Percentiles rank a stretch among this genome's conserved stretches.
Conservation (phyloP, 2,113 vertebrate species). For the Saiga tatarica region DNA sequence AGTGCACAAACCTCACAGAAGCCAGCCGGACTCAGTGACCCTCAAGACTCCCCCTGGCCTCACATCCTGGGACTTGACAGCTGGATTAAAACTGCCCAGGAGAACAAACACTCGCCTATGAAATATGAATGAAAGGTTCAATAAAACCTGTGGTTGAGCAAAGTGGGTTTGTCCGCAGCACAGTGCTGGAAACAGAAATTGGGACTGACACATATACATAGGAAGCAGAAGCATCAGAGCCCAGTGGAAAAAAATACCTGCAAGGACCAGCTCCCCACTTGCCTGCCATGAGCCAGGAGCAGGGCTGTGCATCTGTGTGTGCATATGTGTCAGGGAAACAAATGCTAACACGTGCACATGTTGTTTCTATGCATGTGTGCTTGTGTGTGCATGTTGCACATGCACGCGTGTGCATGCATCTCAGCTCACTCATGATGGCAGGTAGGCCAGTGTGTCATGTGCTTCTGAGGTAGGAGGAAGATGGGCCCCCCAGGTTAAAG, state of each 20-base stretch:
- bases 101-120: not conserved
- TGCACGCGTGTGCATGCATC: not conserved
- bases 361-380: not conserved
- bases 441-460: accelerated
- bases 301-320: not conserved
- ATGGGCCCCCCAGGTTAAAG: not conserved
- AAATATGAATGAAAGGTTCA: not conserved
- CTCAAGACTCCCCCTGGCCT: not conserved
- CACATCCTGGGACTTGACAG: not conserved
- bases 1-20: accelerated
- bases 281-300: not conserved
- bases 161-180: not conserved
- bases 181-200: not conserved
- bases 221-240: not conserved
- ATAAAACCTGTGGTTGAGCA: not conserved
- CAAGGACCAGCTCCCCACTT: not conserved
- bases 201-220: not conserved
- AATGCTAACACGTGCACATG: not conserved
- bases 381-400: not conserved
- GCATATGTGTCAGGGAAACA: not conserved
- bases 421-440: not conserved
- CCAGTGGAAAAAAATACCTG: not conserved
- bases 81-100: not conserved
- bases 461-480: not conserved
- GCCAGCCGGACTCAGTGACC: not conserved